These are phyloP conservation scores for Hyles vespertilio DNA, from an alignment of 1,140 invertebrate species.

Conservation along the genomic window DNA sequence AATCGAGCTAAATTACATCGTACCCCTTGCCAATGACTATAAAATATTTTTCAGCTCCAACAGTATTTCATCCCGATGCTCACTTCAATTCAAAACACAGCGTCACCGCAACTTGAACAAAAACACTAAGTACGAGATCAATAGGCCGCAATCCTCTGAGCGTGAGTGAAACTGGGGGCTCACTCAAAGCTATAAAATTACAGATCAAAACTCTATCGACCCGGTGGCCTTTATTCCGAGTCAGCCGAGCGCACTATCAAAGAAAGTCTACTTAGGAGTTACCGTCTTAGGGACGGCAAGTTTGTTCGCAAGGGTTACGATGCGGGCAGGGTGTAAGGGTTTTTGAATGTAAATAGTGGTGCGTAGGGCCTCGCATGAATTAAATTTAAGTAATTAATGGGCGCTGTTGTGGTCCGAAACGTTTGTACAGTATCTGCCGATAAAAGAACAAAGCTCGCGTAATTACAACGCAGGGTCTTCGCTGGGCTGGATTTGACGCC, in stretches of 20 bases:
- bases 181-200: slow-evolving; percentile 72
- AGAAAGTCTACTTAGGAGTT: slow-evolving; percentile 72
- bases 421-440: no score
- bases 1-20: no score
- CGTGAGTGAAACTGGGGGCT: slow-evolving; percentile 41
- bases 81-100: slow-evolving; percentile 18
- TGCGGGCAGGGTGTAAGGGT: slow-evolving; percentile 57
- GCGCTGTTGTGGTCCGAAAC: slow-evolving; percentile 16
- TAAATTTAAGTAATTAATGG: slow-evolving; percentile 75
- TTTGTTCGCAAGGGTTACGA: slow-evolving; percentile 66
- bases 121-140: slow-evolving; percentile 50
- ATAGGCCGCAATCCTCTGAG: slow-evolving; percentile 55
- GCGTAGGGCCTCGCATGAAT: slow-evolving; percentile 64
- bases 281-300: slow-evolving; percentile 68
- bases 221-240: slow-evolving; percentile 66
- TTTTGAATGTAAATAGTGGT: slow-evolving; percentile 73
- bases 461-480: no score
- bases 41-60: no score
- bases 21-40: no score
- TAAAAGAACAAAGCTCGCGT: no score
- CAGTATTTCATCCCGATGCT: slow-evolving; percentile 3
- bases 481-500: no score
- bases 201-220: slow-evolving; percentile 73
- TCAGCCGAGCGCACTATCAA: slow-evolving; percentile 71
- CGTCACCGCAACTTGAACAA: slow-evolving; percentile 30